Evolutionary conservation across 2,797 vertebrate genomes (phyloP).

Genomic region (Sus cebifrons): DNA sequence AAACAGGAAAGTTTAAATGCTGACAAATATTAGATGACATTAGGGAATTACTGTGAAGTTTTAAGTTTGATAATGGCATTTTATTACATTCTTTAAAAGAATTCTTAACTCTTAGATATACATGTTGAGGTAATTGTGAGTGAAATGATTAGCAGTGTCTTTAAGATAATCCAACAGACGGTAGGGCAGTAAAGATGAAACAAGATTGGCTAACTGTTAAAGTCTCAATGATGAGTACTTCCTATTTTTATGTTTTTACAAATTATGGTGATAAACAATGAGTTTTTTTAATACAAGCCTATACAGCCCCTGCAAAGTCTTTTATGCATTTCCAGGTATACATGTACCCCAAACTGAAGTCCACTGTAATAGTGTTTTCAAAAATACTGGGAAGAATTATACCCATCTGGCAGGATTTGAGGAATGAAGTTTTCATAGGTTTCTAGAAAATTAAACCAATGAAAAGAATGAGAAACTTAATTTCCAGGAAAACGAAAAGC

Average conservation of each 20-base stretch:
- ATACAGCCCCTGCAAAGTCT: too few species aligned
- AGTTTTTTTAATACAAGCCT: neutral
- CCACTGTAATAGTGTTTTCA: neutral
- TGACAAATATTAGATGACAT: neutral
- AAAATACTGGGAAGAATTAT: neutral
- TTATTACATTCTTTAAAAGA: slow-evolving; percentile 8
- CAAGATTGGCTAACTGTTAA: neutral
- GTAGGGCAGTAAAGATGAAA: neutral
- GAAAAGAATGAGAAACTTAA: neutral
- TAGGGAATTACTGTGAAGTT: neutral
- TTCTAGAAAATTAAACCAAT: slow-evolving; percentile 17
- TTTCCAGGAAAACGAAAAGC: neutral
- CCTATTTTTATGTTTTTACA: neutral
- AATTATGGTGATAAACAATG: neutral
- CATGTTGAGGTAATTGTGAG: neutral
- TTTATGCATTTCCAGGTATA: too few species aligned
- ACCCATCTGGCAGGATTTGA: neutral
- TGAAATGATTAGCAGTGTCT: neutral
- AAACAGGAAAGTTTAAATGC: neutral
- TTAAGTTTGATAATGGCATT: neutral
- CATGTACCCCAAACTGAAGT: neutral
- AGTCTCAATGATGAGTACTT: neutral
- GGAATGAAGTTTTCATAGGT: neutral
- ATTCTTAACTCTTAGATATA: neutral
- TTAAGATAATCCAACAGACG: neutral